Conservation (phyloP, 2,888 invertebrate species). For the Petrolisthes manimaculis region DNA sequence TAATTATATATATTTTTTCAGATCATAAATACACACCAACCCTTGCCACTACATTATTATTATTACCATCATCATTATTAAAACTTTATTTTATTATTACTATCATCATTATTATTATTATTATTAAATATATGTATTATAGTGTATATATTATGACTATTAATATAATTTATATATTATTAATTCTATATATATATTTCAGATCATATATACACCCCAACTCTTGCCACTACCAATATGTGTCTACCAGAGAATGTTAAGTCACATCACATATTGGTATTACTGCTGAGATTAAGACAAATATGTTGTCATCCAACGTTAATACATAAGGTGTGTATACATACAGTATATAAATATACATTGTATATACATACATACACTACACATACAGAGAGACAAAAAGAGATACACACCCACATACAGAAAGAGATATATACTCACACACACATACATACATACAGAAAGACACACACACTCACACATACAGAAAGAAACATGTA, state of each 20-base stretch:
- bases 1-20: slow-evolving; percentile 1
- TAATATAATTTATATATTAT: no score
- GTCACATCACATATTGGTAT: slow-evolving; percentile 79
- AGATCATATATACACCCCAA: slow-evolving; percentile 58
- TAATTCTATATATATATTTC: background rate
- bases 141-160: no score
- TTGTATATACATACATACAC: no score
- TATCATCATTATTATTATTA: background rate
- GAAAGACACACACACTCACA: background rate
- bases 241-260: slow-evolving; percentile 67
- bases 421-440: no score
- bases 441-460: no score
- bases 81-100: background rate
- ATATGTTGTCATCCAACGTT: slow-evolving; percentile 65
- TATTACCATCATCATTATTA: no score
- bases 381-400: no score
- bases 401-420: no score
- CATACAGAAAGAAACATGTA: no score
- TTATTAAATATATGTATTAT: background rate
- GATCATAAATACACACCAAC: slow-evolving; percentile 58
- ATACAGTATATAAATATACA: no score
- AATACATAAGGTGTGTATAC: slow-evolving; percentile 52
- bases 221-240: slow-evolving; percentile 29
- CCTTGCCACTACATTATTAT: slow-evolving; percentile 1
- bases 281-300: slow-evolving; percentile 69